Evolutionary conservation across 2,888 invertebrate species (phyloP), one percentile per base, ranked within the genome.

Genomic region (Meteorus colon): DNA sequence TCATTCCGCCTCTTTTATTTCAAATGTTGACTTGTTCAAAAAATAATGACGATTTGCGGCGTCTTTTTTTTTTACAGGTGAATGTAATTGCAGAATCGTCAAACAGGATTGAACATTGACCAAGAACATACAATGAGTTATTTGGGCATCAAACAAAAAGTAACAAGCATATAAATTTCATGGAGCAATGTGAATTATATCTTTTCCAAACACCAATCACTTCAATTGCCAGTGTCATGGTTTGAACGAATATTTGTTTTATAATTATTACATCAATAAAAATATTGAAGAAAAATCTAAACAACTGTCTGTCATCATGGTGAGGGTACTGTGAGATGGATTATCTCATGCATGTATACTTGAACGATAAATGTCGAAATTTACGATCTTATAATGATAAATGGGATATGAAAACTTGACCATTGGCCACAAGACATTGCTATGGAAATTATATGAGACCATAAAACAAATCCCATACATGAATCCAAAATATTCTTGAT

Each of bases 351-450:
- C n/a, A 8, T 55, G 55, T 55, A 55, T 4, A 55, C 6, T n/a
- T 1, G 10, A 55, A 62, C 31, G 14, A 31, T 62, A 62, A 62
- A 62, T 31, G 62, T 62, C 62, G 29, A n/a, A 31, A 41, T 65
- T 65, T 19, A 65, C 12, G 41, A 24, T 41, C n/a, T n/a, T 2
- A 8, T 41, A 19, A 34, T 65, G 65, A 41, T 65, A 65, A 37
- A 65, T 65, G 65, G 19, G 5, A 19, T 41, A 19, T 24, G 19
- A 65, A 34, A 41, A 37, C 31, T 65, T 37, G 19, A 41, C 65
- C 41, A 37, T 65, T 34, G 34, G 65, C 55, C 19, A 55, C 24
- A 19, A 19, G 6, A 55, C 2, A 19, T 19, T 55, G n/a, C 55
- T 10, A 55, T 55, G 24, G 2, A 55, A 55, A 55, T 55, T 55